A percentile compares a stretch with the other conserved stretches of the same genome.
phyloP scores from a whole-genome alignment of 1,140 invertebrate species.

The Nomia melanderi region DNA sequence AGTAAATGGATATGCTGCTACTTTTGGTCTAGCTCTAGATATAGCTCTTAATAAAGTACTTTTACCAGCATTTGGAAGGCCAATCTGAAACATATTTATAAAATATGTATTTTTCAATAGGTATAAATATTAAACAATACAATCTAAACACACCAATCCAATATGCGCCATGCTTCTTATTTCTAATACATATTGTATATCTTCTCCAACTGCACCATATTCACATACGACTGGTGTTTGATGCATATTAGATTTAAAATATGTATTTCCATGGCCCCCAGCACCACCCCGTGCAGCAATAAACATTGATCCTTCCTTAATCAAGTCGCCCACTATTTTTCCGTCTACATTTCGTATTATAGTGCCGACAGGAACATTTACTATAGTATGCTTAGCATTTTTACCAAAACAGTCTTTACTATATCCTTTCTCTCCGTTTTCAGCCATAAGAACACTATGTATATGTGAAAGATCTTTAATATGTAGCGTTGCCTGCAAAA shows the following conservation, averaged over 20 bases:
- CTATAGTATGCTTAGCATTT: conserved; percentile 89
- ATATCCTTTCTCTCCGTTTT: conserved; percentile 87
- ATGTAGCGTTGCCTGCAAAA: conserved; percentile 82
- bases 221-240: conserved; percentile 94
- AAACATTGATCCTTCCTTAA: conserved; percentile 89
- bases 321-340: conserved; percentile 87
- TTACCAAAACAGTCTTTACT: conserved; percentile 92
- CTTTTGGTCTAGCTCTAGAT: conserved; percentile 94
- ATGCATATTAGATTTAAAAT: conserved; percentile 91
- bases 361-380: conserved; percentile 95
- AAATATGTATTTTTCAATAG: conserved; percentile 21
- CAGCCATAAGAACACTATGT: conserved; percentile 82
- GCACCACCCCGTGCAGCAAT: conserved; percentile 96
- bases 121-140: not conserved
- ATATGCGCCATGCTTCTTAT: conserved; percentile 96
- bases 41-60: conserved; percentile 95
- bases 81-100: conserved; percentile 83
- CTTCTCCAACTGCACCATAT: conserved; percentile 93
- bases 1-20: conserved; percentile 98
- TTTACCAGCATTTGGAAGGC: conserved; percentile 98
- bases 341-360: conserved; percentile 86
- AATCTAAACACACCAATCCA: conserved; percentile 86
- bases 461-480: conserved; percentile 89
- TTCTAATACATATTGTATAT: conserved; percentile 88
- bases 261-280: conserved; percentile 97